Base-by-base conservation (phyloP, 2,888 invertebrate genomes). In the Notocelia uddmanniana region DNA sequence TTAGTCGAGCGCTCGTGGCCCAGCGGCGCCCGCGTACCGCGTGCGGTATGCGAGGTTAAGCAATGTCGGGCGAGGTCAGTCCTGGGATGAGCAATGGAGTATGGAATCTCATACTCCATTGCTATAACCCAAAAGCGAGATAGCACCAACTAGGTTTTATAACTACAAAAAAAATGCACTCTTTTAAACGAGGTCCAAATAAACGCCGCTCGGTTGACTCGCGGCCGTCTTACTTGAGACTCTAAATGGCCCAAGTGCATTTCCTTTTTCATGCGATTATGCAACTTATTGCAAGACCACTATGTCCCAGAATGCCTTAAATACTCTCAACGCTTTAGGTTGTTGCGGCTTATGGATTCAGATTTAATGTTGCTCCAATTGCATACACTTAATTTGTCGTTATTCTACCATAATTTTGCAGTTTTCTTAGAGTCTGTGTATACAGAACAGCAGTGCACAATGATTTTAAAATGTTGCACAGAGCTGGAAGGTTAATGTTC, bases 161-260 rank as follows among this genome's bases (percentile, higher is more conserved):
- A n/a, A n/a, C n/a, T n/a, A n/a, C n/a, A n/a, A n/a, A n/a, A n/a
- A n/a, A n/a, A n/a, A n/a, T n/a, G n/a, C n/a, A n/a, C n/a, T n/a
- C n/a, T n/a, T n/a, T n/a, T n/a, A n/a, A n/a, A n/a, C n/a, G n/a
- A n/a, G n/a, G n/a, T n/a, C n/a, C 15, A 45, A n/a, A 52, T 23
- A 55, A 55, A 26, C 23, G 55, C 15, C 55, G 15, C 9, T 26
- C 55, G 55, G 26, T 55, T n/a, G 55, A 26, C 55, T 15, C 26
- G 23, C 23, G 54, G 8, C 26, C 15, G 5, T 41, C n/a, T 15
- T n/a, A 45, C 13, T 8, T n/a, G n/a, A 2, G 41, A 15, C 41
- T 41, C 15, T 6, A 5, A 45, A 45, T n/a, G 5, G 1, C 41
- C 41, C 41, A n/a, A 45, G 3, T 45, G 15, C 41, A 15, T n/a